These are phyloP conservation scores for Lepidurus packardi DNA, from an alignment of 1,140 invertebrate species.

Conservation along the genomic window DNA sequence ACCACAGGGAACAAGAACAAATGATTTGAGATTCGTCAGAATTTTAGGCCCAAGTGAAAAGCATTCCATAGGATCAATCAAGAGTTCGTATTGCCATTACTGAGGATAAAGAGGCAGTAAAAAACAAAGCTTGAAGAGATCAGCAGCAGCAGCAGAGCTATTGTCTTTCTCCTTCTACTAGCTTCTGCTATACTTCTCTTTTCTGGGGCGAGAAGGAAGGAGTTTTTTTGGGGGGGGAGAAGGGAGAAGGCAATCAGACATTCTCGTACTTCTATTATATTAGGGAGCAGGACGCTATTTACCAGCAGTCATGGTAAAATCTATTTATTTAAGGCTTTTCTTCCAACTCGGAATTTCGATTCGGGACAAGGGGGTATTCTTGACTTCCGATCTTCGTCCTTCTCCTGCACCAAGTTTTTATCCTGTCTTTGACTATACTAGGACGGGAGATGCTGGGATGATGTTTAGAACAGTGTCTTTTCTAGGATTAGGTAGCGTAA, in stretches of 20 bases:
- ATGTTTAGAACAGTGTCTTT: not conserved
- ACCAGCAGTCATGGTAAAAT: not conserved
- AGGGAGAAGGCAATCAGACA: not conserved
- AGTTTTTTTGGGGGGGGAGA: too few species aligned
- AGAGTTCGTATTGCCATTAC: not conserved
- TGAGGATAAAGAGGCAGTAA: not conserved
- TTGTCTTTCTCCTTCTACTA: not conserved
- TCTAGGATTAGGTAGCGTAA: not conserved
- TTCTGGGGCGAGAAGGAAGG: not conserved
- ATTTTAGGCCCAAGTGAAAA: not conserved
- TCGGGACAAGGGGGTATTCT: too few species aligned
- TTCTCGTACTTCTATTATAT: constrained; percentile 7
- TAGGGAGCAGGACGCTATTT: not conserved
- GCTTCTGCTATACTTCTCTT: not conserved
- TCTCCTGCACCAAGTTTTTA: too few species aligned
- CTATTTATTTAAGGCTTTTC: not conserved
- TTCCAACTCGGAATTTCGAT: too few species aligned
- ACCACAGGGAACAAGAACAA: not conserved
- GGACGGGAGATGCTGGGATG: too few species aligned
- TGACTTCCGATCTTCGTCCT: too few species aligned
- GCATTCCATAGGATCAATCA: constrained; percentile 21
- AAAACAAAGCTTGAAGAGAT: not conserved
- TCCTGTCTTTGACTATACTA: too few species aligned
- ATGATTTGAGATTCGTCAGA: not conserved
- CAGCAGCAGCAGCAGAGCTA: not conserved